Percentiles rank a stretch among this genome's conserved stretches.
phyloP scores from a whole-genome alignment of 53 echinoderm and acorn worm species.

The Astropecten irregularis region DNA sequence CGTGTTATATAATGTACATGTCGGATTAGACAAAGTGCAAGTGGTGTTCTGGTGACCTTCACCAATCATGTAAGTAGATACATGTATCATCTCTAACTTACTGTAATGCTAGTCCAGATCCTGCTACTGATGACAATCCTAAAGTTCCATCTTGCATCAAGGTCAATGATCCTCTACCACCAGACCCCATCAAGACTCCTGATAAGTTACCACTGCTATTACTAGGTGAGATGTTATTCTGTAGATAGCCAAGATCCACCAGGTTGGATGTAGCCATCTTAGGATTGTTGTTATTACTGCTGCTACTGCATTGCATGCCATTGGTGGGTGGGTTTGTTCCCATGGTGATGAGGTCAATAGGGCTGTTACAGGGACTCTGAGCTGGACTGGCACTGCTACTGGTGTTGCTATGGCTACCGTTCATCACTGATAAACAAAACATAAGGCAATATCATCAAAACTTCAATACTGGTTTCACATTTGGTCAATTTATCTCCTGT shows the following conservation, averaged over 20 bases:
- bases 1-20: too few species aligned
- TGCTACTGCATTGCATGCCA: slow-evolving; percentile 46
- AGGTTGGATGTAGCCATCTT: slow-evolving; percentile 50
- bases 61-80: too few species aligned
- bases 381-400: slow-evolving; percentile 52
- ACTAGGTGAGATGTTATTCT: slow-evolving; percentile 64
- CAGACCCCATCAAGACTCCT: slow-evolving; percentile 10
- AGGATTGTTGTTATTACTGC: slow-evolving; percentile 44
- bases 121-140: slow-evolving; percentile 2
- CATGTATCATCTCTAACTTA: background rate
- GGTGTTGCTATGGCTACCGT: slow-evolving; percentile 60
- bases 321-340: slow-evolving; percentile 50
- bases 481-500: too few species aligned
- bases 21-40: too few species aligned
- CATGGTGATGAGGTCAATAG: slow-evolving; percentile 64
- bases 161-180: slow-evolving; percentile 26
- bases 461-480: too few species aligned
- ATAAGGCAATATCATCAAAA: too few species aligned
- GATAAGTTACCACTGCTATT: slow-evolving; percentile 63
- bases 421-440: slow-evolving; percentile 30
- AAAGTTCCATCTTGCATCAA: slow-evolving; percentile 9
- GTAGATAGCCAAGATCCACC: slow-evolving; percentile 65
- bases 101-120: slow-evolving; percentile 26
- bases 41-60: too few species aligned
- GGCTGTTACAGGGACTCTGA: slow-evolving; percentile 57